Evolutionary conservation across 2,888 invertebrate genomes (phyloP).

Genomic region (Hemithea aestivaria): DNA sequence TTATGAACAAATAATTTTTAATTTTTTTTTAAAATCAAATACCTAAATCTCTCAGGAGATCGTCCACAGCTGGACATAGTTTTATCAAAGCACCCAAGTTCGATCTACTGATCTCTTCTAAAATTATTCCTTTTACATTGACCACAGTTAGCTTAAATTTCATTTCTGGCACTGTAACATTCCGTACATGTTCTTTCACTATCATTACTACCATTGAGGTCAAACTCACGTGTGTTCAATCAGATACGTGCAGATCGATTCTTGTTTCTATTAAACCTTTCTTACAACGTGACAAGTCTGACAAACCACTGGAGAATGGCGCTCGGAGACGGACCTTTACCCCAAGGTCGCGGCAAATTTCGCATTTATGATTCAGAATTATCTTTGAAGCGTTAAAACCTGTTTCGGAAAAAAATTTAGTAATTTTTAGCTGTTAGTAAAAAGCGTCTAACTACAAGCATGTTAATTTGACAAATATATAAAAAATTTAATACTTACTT

Average conservation of each 20-base stretch:
- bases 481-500: slow-evolving; percentile 15
- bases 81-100: too few relatives aligned
- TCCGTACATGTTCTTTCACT: background rate
- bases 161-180: too few relatives aligned
- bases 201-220: background rate
- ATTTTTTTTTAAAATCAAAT: too few relatives aligned
- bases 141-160: too few relatives aligned
- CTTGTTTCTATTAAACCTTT: slow-evolving; percentile 13
- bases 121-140: too few relatives aligned
- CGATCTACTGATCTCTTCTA: too few relatives aligned
- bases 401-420: slow-evolving; percentile 8
- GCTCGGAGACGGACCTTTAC: slow-evolving; percentile 56
- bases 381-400: slow-evolving; percentile 18
- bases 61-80: too few relatives aligned
- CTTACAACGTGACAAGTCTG: slow-evolving; percentile 36
- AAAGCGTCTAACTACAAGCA: background rate
- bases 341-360: slow-evolving; percentile 54
- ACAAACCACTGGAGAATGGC: slow-evolving; percentile 60
- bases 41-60: too few relatives aligned
- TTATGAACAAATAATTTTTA: too few relatives aligned
- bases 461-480: too few relatives aligned
- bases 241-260: background rate
- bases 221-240: slow-evolving; percentile 8
- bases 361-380: slow-evolving; percentile 25
- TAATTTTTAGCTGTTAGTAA: background rate